Conservation (phyloP, 2,888 invertebrate genomes). For the Synanthedon myopaeformis region DNA sequence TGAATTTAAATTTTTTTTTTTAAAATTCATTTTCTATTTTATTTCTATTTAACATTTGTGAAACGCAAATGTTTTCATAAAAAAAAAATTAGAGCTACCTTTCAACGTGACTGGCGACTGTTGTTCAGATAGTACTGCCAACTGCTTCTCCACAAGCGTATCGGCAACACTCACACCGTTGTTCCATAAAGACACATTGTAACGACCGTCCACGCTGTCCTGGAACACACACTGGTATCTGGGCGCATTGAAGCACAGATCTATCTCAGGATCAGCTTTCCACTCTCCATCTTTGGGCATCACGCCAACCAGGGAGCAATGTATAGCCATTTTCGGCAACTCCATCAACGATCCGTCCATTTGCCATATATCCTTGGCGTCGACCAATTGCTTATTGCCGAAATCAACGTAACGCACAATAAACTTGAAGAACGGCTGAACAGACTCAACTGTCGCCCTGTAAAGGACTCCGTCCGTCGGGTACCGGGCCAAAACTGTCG, state of each 20-base stretch:
- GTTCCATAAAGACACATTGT: constrained; percentile 58
- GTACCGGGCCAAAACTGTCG: constrained; percentile 77
- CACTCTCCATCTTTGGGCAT: constrained; percentile 70
- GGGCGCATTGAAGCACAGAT: constrained; percentile 73
- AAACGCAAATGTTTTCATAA: too few species aligned
- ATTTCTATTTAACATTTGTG: too few species aligned
- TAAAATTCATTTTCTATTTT: too few species aligned
- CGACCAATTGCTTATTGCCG: constrained; percentile 77
- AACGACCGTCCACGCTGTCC: constrained; percentile 49
- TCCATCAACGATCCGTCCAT: constrained; percentile 75
- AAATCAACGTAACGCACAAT: constrained; percentile 82
- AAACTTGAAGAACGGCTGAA: constrained; percentile 70
- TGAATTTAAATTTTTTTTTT: too few species aligned
- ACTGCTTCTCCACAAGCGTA: constrained; percentile 54
- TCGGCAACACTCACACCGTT: constrained; percentile 60
- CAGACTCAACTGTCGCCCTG: constrained; percentile 74
- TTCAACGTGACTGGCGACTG: constrained; percentile 52
- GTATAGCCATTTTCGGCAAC: constrained; percentile 77
- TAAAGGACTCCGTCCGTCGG: constrained; percentile 79
- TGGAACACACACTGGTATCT: constrained; percentile 71
- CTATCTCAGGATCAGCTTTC: constrained; percentile 66
- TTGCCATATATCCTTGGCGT: constrained; percentile 75
- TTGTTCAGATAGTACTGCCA: constrained; percentile 49
- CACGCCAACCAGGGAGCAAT: constrained; percentile 75
- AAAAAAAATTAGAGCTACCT: constrained; percentile 23